Base-by-base conservation (phyloP, 2,888 invertebrate genomes). In the Pseudococcus jackbeardsleyi region DNA sequence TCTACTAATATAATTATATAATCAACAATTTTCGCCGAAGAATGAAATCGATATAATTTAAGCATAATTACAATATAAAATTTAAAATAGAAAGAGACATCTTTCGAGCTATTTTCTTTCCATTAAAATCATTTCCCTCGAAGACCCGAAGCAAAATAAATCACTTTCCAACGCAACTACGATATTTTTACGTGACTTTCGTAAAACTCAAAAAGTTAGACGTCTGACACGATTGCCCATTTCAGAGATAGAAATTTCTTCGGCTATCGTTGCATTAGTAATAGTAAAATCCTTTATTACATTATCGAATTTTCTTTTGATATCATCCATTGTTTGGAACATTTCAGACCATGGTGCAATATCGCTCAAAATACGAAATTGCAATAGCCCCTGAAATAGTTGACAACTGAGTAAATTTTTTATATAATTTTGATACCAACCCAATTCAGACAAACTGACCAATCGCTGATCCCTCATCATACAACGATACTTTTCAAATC, bases 381-480 rank as follows among this genome's bases (percentile, higher is more conserved):
- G 92, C 48, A 93, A 90, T 86, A 92, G 90, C 17, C 91, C 91
- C 91, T 92, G 90, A 26, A 90, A 91, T 84, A 85, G 19, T 88
- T 87, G 3, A 33, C n/a, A 33, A 33, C 26, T 33, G 26, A 33
- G 26, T 64, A 46, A 82, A 77, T 11, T 46, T 11, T 46, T n/a
- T 0, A 46, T 46, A 7, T 11, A 46, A 46, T 46, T 33, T 33
- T 33, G 26, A 33, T 33, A 1, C 26, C 26, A 33, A 33, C 26
- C 26, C 26, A 33, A 33, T 3, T 50, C 1, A 87, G 42, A 89
- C 90, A 89, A 89, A 91, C 91, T 90, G 92, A 94, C 94, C 92
- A 93, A 93, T 91, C 96, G 95, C 90, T 95, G 93, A 90, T 96
- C 96, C 86, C 94, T 94, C 4, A 96, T 92, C 0, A 93, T 92